Evolutionary conservation across 2,888 invertebrate genomes (phyloP).

Genomic region (Ennomos fuscantarius): DNA sequence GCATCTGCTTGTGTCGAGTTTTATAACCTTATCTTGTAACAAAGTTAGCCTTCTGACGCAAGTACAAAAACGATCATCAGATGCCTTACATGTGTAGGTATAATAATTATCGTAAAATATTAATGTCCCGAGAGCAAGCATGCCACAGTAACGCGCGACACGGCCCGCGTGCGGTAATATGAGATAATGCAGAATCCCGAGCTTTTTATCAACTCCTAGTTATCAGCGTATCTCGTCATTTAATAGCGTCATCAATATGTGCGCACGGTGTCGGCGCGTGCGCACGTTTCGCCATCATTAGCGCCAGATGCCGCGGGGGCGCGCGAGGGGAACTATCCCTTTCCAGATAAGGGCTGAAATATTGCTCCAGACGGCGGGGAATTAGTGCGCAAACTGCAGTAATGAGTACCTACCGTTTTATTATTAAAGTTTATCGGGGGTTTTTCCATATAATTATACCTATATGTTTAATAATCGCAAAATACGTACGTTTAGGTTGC

Average conservation of each 20-base stretch:
- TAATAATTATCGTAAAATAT: background rate
- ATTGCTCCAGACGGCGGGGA: slow-evolving; percentile 25
- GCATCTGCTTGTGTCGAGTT: too few species aligned
- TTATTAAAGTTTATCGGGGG: too few species aligned
- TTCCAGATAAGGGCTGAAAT: slow-evolving; percentile 44
- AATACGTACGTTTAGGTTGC: too few species aligned
- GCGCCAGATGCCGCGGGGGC: slow-evolving; percentile 15
- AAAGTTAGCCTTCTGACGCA: too few species aligned
- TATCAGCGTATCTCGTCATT: slow-evolving; percentile 43
- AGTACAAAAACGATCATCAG: too few species aligned
- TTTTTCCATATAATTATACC: too few species aligned
- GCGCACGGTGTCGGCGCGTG: slow-evolving; percentile 45
- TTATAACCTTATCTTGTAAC: too few species aligned
- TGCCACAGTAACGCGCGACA: background rate
- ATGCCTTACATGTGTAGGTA: too few species aligned
- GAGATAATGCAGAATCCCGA: slow-evolving; percentile 9
- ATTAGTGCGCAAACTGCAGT: slow-evolving; percentile 18
- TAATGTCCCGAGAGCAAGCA: slow-evolving; percentile 2
- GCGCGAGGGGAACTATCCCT: slow-evolving; percentile 19
- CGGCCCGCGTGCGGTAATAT: slow-evolving; percentile 4
- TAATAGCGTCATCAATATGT: slow-evolving; percentile 42
- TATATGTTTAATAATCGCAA: too few species aligned
- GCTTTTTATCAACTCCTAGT: slow-evolving; percentile 9
- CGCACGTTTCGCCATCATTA: slow-evolving; percentile 33
- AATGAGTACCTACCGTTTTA: slow-evolving; percentile 20